phyloP scores from a whole-genome alignment of 2,113 vertebrate species.

The Lanius ludovicianus region DNA sequence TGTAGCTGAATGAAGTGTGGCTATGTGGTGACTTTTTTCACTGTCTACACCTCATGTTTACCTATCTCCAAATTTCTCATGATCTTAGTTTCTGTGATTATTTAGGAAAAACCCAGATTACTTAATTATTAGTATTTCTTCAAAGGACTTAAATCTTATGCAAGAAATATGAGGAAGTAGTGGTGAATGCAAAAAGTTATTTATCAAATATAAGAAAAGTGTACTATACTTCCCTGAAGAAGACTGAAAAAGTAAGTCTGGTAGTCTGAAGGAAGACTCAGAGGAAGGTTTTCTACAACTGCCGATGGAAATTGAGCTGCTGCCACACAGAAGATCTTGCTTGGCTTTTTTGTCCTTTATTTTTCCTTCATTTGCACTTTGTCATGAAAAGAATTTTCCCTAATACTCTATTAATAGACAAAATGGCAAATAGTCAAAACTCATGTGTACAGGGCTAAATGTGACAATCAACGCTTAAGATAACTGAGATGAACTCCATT shows the following conservation, averaged over 20 bases:
- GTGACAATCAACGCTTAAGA: neutral
- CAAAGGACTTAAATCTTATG: neutral
- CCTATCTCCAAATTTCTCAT: neutral
- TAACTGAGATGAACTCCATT: neutral
- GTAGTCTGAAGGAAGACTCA: neutral
- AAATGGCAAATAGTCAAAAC: neutral
- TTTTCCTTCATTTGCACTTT: neutral
- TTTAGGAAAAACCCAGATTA: neutral
- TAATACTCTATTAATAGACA: neutral
- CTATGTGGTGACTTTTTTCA: neutral
- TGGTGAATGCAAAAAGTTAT: neutral
- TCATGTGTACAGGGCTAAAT: neutral
- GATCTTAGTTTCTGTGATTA: neutral
- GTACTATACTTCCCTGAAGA: neutral
- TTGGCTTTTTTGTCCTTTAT: neutral
- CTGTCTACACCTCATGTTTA: neutral
- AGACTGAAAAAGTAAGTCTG: neutral
- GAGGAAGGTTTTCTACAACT: neutral
- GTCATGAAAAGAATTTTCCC: neutral
- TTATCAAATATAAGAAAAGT: neutral
- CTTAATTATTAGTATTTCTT: neutral
- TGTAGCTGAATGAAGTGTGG: neutral
- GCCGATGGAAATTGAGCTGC: neutral
- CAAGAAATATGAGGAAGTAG: neutral
- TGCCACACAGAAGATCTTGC: neutral